These are phyloP conservation scores for Asbolus verrucosus DNA, from an alignment of 1,140 invertebrate genomes.

Conservation along the genomic window DNA sequence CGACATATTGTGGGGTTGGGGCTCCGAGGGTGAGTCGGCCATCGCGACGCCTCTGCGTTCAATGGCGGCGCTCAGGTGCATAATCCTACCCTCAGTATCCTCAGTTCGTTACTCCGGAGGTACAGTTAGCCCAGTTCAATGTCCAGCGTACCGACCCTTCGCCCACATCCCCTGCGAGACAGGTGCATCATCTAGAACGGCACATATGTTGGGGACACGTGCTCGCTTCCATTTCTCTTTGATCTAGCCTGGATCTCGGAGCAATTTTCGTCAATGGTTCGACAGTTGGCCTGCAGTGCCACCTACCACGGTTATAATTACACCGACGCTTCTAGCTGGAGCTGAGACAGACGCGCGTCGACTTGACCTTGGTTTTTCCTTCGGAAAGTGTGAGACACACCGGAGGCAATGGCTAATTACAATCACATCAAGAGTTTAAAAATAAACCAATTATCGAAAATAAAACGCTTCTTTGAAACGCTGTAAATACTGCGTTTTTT, in stretches of 20 bases:
- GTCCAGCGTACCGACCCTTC: conserved; percentile 38
- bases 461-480: too few relatives aligned
- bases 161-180: conserved; percentile 45
- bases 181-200: conserved; percentile 43
- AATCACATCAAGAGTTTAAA: too few relatives aligned
- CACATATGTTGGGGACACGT: conserved; percentile 45
- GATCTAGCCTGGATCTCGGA: conserved; percentile 21
- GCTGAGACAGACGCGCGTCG: too few relatives aligned
- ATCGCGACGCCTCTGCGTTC: too few relatives aligned
- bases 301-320: conserved; percentile 5
- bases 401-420: too few relatives aligned
- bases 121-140: conserved; percentile 44
- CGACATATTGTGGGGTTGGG: conserved; percentile 5
- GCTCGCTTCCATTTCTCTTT: conserved; percentile 30
- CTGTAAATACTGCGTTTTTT: too few relatives aligned
- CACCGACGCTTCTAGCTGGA: too few relatives aligned
- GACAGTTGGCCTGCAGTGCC: conserved; percentile 38
- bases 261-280: neutral
- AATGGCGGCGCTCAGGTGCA: conserved; percentile 43
- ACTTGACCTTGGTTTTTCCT: too few relatives aligned
- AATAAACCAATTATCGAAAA: too few relatives aligned
- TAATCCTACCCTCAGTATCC: conserved; percentile 24
- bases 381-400: too few relatives aligned
- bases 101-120: conserved; percentile 38
- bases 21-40: conserved; percentile 7